phyloP scores from a whole-genome alignment of 2,888 invertebrate genomes.

The Drosophila prostipennis region DNA sequence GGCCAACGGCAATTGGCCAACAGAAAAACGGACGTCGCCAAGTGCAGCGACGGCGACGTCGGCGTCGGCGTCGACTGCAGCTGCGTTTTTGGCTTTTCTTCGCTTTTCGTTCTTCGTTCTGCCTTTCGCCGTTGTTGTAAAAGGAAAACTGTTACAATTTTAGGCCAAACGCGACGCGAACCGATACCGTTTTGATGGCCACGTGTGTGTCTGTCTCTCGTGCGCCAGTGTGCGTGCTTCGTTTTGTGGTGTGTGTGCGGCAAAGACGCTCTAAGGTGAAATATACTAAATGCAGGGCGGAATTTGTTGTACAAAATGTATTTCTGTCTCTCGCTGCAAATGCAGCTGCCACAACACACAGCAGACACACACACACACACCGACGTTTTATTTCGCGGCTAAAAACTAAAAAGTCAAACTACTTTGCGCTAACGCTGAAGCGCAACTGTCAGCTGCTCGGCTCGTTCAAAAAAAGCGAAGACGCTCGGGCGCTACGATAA shows the following conservation, averaged over 20 bases:
- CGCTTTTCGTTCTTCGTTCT: slow-evolving; percentile 26
- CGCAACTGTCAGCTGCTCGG: slow-evolving; percentile 79
- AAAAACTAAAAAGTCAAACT: slow-evolving; percentile 66
- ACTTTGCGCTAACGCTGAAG: slow-evolving; percentile 69
- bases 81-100: slow-evolving; percentile 42
- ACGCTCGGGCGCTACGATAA: slow-evolving; percentile 3
- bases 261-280: slow-evolving; percentile 80
- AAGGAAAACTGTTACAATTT: slow-evolving; percentile 77
- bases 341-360: slow-evolving; percentile 55
- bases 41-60: slow-evolving; percentile 14
- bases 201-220: slow-evolving; percentile 31
- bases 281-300: slow-evolving; percentile 71
- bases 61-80: slow-evolving; percentile 35
- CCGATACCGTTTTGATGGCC: slow-evolving; percentile 68
- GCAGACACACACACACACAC: slow-evolving; percentile 26
- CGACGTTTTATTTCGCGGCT: slow-evolving; percentile 70
- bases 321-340: slow-evolving; percentile 66
- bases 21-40: slow-evolving; percentile 23
- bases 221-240: slow-evolving; percentile 10
- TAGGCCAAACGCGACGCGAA: slow-evolving; percentile 65
- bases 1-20: slow-evolving; percentile 22
- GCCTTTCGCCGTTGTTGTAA: slow-evolving; percentile 28
- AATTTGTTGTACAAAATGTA: slow-evolving; percentile 52
- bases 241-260: slow-evolving; percentile 22
- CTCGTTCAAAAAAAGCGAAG: slow-evolving; percentile 57